Percentiles rank a stretch among this genome's conserved stretches.
phyloP scores from a whole-genome alignment of 2,113 vertebrate species.

The Hippocampus barbouri region DNA sequence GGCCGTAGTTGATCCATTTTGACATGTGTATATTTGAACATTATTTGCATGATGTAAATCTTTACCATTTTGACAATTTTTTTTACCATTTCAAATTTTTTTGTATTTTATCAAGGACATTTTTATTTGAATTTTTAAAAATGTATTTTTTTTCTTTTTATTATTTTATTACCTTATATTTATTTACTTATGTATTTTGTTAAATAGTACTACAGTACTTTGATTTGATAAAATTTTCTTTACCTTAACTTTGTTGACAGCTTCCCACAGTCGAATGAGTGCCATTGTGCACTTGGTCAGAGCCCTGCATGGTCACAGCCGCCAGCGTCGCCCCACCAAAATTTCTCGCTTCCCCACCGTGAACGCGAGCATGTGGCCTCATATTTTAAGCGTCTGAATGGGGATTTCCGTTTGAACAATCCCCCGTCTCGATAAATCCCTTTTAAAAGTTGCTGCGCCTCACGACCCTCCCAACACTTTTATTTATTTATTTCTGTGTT shows the following conservation, averaged over 20 bases:
- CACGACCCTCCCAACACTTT: conserved; percentile 79
- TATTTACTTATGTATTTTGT: background rate
- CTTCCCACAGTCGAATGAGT: background rate
- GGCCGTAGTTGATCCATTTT: too few relatives aligned
- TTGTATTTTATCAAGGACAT: too few relatives aligned
- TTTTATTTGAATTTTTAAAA: too few relatives aligned
- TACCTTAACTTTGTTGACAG: background rate
- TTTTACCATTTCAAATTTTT: too few relatives aligned
- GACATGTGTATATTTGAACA: too few relatives aligned
- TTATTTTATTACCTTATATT: too few relatives aligned
- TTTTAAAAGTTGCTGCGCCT: conserved; percentile 89
- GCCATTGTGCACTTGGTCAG: background rate
- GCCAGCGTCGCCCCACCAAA: conserved; percentile 19
- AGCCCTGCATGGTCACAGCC: conserved; percentile 46
- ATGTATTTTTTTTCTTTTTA: too few relatives aligned
- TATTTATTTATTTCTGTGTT: conserved; percentile 79
- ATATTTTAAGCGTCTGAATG: conserved; percentile 91
- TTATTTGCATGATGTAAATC: too few relatives aligned
- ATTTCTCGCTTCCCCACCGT: conserved; percentile 36
- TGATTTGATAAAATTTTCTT: background rate
- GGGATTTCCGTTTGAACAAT: conserved; percentile 97
- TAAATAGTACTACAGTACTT: background rate
- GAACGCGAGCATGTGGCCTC: conserved; percentile 81
- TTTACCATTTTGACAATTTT: too few relatives aligned
- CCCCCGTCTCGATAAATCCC: conserved; percentile 95